Conservation (phyloP, 2,888 invertebrate genomes). For the Gonocerus acuteangulatus region DNA sequence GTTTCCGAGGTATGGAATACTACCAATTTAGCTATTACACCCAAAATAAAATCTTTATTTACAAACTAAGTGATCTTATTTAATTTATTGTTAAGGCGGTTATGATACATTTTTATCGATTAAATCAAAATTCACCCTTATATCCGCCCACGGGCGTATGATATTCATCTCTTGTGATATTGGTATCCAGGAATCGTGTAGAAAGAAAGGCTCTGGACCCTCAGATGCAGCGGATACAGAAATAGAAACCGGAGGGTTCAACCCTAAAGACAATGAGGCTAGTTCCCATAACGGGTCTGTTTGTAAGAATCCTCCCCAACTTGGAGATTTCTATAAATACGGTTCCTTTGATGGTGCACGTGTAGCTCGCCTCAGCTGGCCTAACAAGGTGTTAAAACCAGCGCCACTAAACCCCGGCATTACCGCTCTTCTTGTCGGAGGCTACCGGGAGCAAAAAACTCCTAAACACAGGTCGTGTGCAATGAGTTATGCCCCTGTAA, state of each 20-base stretch:
- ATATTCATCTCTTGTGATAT: no score
- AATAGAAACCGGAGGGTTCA: slow-evolving; percentile 2
- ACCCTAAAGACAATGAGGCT: slow-evolving; percentile 13
- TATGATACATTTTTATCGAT: no score
- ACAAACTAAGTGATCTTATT: no score
- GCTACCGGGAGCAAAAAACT: neutral
- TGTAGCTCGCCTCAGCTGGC: neutral
- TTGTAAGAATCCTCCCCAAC: neutral
- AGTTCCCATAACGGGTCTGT: slow-evolving; percentile 6
- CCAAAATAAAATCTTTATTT: no score
- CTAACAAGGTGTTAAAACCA: slow-evolving; percentile 25
- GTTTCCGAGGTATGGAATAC: no score
- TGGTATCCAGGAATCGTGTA: no score
- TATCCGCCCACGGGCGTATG: no score
- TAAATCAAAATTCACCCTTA: no score
- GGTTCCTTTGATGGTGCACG: neutral
- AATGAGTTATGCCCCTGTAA: slow-evolving; percentile 5
- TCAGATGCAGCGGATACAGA: neutral
- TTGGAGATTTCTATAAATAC: slow-evolving; percentile 10
- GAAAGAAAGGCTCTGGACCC: no score
- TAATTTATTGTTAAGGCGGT: no score
- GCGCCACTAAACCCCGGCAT: slow-evolving; percentile 5
- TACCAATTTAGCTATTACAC: no score
- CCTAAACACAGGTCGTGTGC: slow-evolving; percentile 5
- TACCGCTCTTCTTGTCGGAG: neutral